Conservation (phyloP, 1,140 invertebrate genomes). For the Andricus grossulariae region DNA sequence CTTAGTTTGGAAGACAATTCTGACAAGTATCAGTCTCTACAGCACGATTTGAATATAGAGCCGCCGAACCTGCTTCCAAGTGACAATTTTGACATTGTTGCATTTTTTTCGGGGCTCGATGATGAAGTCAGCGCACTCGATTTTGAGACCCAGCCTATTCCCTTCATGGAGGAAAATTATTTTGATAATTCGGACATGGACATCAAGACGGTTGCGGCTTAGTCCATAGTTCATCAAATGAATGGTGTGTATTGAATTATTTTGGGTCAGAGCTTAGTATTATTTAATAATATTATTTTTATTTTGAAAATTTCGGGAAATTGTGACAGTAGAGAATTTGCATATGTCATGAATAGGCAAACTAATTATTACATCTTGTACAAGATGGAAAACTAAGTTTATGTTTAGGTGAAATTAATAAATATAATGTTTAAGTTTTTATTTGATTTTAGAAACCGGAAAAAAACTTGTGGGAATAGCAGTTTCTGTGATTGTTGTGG, state of each 20-base stretch:
- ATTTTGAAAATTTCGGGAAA: neutral
- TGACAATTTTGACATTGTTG: neutral
- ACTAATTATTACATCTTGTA: no score
- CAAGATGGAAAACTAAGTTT: no score
- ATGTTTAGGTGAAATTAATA: no score
- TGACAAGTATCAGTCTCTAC: neutral
- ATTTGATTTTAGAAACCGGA: no score
- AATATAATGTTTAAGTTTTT: no score
- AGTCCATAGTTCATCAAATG: conserved; percentile 73
- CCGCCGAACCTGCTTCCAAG: no score
- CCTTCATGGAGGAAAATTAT: conserved; percentile 76
- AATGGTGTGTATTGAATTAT: conserved; percentile 56
- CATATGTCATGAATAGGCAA: no score
- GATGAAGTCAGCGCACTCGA: conserved; percentile 41
- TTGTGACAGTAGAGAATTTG: no score
- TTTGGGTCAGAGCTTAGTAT: conserved; percentile 33
- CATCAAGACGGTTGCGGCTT: conserved; percentile 70
- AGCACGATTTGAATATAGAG: no score
- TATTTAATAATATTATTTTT: neutral
- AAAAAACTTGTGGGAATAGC: no score
- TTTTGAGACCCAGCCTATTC: conserved; percentile 74
- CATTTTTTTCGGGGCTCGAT: conserved; percentile 31
- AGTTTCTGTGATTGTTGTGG: no score
- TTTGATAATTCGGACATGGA: conserved; percentile 75
- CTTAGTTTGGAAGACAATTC: neutral